Base-by-base conservation (phyloP, 2,113 vertebrate species). In the Lucifuga dentata region DNA sequence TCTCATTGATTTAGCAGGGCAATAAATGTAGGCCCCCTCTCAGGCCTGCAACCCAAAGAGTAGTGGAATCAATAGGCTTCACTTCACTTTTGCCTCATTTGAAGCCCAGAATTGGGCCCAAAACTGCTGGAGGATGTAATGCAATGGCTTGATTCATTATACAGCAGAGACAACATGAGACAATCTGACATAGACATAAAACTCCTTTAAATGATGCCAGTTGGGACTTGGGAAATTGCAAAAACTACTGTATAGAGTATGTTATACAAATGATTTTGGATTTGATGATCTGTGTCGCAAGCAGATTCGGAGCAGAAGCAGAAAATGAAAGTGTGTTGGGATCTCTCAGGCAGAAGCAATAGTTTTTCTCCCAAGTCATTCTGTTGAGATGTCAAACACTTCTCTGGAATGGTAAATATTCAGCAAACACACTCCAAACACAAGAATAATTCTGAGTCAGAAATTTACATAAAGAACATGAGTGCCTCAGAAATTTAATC, bases 241-340 rank as follows among this genome's bases (percentile, higher is more conserved):
- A n/a, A n/a, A n/a, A n/a, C 49, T 40, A 15, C 16, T 6, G 0
- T 23, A 23, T 21, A 20, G 16, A 40, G 46, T 33, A 10, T 58
- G 44, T 69, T 43, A 80, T 51, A 36, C 38, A 60, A 48, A 68
- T 75, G 29, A 72, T 40, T 76, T 76, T 61, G 15, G 52, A 79
- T 41, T 33, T 59, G 45, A 41, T 72, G 68, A 72, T 51, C 62
- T 19, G 10, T 61, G 50, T 40, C 5, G 49, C 16, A 55, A 7
- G 6, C 13, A 63, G 76, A 74, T 43, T 51, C 29, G 24, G 66
- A 69, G 68, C 56, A 46, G 46, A 76, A 50, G 52, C 59, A 68
- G 38, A 70, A 66, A 66, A 81, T 82, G 76, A 89, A 72, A 79
- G 32, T 61, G 80, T 68, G 77, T 76, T 80, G 76, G 68, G 58